phyloP scores from a whole-genome alignment of 2,797 vertebrate genomes.

The Fundulus diaphanus region DNA sequence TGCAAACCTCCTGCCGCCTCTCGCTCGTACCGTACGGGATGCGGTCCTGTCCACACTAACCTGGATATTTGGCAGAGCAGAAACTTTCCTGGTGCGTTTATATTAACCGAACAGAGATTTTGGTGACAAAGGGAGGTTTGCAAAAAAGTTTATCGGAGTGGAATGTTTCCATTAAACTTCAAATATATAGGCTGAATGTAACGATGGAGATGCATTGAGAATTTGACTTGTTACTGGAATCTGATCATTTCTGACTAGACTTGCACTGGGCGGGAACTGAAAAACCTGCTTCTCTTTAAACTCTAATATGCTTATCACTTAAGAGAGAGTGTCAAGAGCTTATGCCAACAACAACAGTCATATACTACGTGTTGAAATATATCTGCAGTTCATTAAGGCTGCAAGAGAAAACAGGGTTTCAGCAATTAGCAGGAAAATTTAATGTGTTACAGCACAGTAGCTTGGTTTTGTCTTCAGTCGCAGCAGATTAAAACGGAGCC shows the following conservation, averaged over 20 bases:
- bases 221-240: background rate
- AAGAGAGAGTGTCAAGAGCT: no score
- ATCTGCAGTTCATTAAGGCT: background rate
- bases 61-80: background rate
- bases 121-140: background rate
- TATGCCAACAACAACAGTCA: background rate
- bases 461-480: background rate
- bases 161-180: background rate
- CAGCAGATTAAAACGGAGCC: background rate
- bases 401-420: background rate
- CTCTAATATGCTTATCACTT: background rate
- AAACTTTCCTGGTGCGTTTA: background rate
- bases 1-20: constrained; percentile 48
- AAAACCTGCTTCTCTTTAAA: background rate
- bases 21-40: constrained; percentile 2
- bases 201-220: background rate
- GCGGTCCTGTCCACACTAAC: background rate
- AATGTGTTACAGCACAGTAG: no score
- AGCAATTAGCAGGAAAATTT: background rate
- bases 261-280: background rate
- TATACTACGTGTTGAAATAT: background rate
- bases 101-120: background rate
- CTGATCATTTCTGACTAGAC: no score
- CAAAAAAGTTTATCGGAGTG: background rate
- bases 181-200: background rate